These are phyloP conservation scores for Myotis planiceps DNA, from an alignment of 2,797 vertebrate species.

Conservation along the genomic window DNA sequence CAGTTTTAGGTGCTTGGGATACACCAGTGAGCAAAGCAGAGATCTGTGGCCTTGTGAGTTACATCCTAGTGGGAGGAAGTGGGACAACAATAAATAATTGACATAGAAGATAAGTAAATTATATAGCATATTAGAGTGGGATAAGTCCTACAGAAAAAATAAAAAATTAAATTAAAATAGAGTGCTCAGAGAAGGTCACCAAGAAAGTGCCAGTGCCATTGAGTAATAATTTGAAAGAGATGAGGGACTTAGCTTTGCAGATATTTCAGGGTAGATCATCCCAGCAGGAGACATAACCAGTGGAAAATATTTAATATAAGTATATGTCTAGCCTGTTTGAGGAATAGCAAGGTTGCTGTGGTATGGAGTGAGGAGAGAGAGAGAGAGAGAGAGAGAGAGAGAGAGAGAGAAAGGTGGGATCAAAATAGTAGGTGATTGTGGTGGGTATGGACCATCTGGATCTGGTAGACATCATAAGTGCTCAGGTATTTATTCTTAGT, in stretches of 20 bases:
- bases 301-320: neutral
- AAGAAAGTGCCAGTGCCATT: neutral
- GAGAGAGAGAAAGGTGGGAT: neutral
- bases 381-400: neutral
- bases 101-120: neutral
- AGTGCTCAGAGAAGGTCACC: neutral
- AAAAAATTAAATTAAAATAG: neutral
- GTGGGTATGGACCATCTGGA: accelerated
- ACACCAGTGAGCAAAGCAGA: neutral
- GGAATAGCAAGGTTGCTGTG: neutral
- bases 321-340: neutral
- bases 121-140: too few relatives aligned
- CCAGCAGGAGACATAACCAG: neutral
- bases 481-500: neutral
- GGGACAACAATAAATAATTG: neutral
- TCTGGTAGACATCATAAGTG: neutral
- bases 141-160: neutral
- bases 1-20: neutral
- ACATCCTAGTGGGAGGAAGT: neutral
- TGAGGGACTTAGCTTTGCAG: neutral
- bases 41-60: neutral
- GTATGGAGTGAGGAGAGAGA: neutral
- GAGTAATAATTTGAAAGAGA: neutral
- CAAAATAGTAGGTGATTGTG: neutral
- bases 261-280: neutral